Evolutionary conservation across 2,113 vertebrate genomes (phyloP).

Genomic region (Agelaius phoeniceus): DNA sequence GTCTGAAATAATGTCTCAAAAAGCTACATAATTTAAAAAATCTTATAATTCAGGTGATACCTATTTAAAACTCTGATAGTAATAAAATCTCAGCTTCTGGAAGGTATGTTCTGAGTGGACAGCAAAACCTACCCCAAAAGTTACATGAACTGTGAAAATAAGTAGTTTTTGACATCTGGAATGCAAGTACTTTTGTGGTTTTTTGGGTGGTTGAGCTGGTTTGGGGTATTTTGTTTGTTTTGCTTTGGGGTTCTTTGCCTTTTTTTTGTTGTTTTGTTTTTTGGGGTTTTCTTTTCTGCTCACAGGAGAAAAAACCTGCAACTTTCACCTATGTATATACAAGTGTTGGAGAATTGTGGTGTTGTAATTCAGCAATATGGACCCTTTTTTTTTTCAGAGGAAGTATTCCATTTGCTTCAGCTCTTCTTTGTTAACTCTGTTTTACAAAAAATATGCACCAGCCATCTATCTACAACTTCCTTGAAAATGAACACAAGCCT

Average conservation of each 20-base stretch:
- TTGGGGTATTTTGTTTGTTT: neutral
- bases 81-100: neutral
- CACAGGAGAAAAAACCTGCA: neutral
- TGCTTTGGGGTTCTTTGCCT: neutral
- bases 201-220: neutral
- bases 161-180: neutral
- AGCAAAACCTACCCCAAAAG: neutral
- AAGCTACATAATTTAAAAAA: slow-evolving; percentile 24
- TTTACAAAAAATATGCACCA: neutral
- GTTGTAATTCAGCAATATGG: neutral
- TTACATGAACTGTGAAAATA: neutral
- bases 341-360: neutral
- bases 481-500: neutral
- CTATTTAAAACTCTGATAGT: slow-evolving; percentile 23
- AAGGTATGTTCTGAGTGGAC: neutral
- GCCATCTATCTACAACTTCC: neutral
- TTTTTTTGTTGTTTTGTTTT: too few relatives aligned
- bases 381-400: neutral
- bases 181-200: neutral
- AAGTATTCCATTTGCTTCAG: neutral
- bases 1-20: neutral
- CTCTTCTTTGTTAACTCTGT: neutral
- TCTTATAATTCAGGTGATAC: slow-evolving; percentile 24
- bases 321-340: neutral
- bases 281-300: neutral